These are phyloP conservation scores for Diplolepis rosae DNA, from an alignment of 2,888 invertebrate genomes.

Conservation along the genomic window DNA sequence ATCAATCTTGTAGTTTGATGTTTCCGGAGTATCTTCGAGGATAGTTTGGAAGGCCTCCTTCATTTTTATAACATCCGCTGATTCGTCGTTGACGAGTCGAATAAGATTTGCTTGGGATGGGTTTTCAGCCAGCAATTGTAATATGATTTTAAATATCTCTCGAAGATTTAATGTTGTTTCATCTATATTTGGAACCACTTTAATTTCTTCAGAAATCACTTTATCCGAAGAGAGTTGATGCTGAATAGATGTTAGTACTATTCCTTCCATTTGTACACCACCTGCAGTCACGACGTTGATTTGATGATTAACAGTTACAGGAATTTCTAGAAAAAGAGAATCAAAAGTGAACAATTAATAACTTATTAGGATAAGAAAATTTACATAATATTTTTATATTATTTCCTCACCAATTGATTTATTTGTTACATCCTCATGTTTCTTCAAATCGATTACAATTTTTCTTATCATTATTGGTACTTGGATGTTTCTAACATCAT, in stretches of 20 bases:
- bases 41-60: not conserved
- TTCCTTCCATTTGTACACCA: conserved; percentile 16
- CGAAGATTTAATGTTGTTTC: not conserved
- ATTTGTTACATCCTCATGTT: conserved; percentile 52
- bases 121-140: not conserved
- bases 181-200: not conserved
- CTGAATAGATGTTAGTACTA: not conserved
- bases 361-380: no score
- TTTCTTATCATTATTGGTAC: conserved; percentile 77
- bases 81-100: not conserved
- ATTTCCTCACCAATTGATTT: not conserved
- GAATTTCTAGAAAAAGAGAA: not conserved
- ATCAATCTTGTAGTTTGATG: not conserved
- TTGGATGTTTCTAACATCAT: conserved; percentile 70
- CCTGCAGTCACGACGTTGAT: not conserved
- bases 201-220: not conserved
- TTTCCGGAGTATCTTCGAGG: not conserved
- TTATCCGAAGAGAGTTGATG: not conserved
- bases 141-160: not conserved
- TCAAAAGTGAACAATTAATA: not conserved
- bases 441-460: conserved; percentile 75
- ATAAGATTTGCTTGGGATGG: not conserved
- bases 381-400: not conserved
- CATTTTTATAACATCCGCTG: not conserved
- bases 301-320: not conserved